Percentiles rank a stretch among this genome's conserved stretches.
Conservation (phyloP, 2,797 vertebrate genomes). For the Falco naumanni region DNA sequence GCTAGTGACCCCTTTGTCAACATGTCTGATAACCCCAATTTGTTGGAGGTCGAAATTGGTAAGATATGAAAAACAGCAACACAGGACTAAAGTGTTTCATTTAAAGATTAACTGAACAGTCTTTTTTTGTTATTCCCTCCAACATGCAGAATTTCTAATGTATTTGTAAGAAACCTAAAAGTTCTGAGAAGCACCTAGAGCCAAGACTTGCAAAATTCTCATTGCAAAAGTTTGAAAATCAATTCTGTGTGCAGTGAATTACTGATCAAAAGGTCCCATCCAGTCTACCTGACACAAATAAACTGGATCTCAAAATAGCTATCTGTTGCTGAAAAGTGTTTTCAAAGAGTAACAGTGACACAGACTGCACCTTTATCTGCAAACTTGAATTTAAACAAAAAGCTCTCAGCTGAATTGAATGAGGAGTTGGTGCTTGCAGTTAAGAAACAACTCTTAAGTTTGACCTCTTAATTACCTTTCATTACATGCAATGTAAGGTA, state of each 20-base stretch:
- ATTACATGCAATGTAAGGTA: neutral
- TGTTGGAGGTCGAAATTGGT: neutral
- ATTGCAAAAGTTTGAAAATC: neutral
- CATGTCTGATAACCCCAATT: neutral
- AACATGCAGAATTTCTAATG: neutral
- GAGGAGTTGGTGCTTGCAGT: neutral
- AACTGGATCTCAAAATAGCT: neutral
- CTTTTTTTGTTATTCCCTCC: neutral
- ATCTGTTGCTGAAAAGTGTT: neutral
- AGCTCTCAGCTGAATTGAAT: neutral
- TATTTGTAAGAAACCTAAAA: neutral
- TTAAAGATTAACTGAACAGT: neutral
- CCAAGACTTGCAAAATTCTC: neutral
- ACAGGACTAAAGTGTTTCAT: neutral
- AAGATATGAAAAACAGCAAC: neutral
- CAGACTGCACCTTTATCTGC: neutral
- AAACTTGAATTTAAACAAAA: neutral
- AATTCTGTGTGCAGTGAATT: neutral
- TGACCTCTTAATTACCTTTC: neutral
- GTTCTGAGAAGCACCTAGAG: neutral
- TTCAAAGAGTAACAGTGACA: neutral
- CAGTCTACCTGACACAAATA: neutral
- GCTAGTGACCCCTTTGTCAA: neutral
- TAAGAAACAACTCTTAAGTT: neutral
- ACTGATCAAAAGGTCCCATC: neutral